Percentiles rank a stretch among this genome's conserved stretches.
Evolutionary conservation across 1,140 invertebrate genomes (phyloP).

Genomic region (Drosophila ironensis): DNA sequence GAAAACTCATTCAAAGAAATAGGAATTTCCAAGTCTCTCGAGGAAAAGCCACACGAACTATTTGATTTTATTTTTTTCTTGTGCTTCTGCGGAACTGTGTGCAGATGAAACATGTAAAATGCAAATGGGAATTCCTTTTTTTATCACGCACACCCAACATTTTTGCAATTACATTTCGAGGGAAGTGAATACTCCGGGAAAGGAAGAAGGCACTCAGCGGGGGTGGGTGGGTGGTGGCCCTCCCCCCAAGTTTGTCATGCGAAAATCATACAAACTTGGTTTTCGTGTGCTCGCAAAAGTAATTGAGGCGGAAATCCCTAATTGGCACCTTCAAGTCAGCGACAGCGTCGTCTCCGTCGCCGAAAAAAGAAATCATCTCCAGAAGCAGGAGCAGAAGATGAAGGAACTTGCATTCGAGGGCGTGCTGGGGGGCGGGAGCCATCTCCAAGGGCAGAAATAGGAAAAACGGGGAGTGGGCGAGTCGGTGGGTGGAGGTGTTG

Average conservation of each 20-base stretch:
- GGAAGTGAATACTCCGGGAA: conserved; percentile 49
- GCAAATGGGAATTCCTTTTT: conserved; percentile 64
- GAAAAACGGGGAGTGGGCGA: background rate
- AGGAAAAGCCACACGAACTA: conserved; percentile 52
- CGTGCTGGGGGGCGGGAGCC: background rate
- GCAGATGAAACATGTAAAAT: conserved; percentile 62
- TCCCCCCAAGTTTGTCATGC: conserved; percentile 73
- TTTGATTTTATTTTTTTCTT: conserved; percentile 26
- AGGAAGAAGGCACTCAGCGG: conserved; percentile 43
- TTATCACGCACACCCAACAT: conserved; percentile 45
- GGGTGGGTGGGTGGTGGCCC: background rate
- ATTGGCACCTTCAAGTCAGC: conserved; percentile 74
- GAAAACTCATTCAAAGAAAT: conserved; percentile 18
- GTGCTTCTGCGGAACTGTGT: too few relatives aligned
- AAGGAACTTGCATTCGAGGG: conserved; percentile 35
- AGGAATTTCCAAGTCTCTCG: conserved; percentile 20
- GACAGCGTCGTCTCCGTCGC: background rate
- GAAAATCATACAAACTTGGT: conserved; percentile 79
- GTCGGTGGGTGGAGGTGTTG: background rate
- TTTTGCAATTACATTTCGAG: conserved; percentile 49
- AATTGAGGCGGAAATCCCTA: conserved; percentile 80
- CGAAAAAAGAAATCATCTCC: conserved; percentile 32
- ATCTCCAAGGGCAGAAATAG: too few relatives aligned
- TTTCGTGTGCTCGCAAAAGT: conserved; percentile 76
- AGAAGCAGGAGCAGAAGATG: conserved; percentile 26